Base-by-base conservation (phyloP, 2,113 vertebrate species). In the Thymallus thymallus region DNA sequence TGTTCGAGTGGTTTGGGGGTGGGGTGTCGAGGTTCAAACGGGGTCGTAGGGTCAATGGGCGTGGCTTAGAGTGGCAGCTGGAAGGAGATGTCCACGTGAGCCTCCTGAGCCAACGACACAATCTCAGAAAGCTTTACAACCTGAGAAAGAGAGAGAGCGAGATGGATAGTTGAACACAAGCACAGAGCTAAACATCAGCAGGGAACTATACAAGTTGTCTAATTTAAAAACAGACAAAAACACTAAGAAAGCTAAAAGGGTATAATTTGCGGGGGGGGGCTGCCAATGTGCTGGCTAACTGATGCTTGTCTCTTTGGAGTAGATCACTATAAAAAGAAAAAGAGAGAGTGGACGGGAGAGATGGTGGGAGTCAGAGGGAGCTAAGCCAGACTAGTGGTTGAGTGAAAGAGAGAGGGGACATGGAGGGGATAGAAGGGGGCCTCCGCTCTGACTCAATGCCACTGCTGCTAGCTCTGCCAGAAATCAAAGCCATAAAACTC, bases 121-220 rank as follows among this genome's bases (percentile, higher is more conserved):
- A 99, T 98, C 92, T 98, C 96, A 82, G 97, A 99, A 73, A 98
- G 96, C 82, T 97, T 98, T 68, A 99, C 96, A 85, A 99, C 96
- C 97, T 98, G 6, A 69, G 16, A 63, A 16, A 41, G 13, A 41
- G n/a, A 55, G 58, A 18, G 13, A 45, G 24, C 22, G n/a, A 18
- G 9, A 48, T n/a, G 13, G n/a, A 35, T 0, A 56, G 13, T 12
- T 41, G 13, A 46, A 6, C 35, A 73, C 9, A 41, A 45, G 7
- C 16, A 60, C 24, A 23, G 22, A 55, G 4, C 16, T 58, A 6
- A 13, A 29, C 24, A 13, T 6, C 3, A 18, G 61, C 5, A 18
- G 24, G 30, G 64, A 32, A 24, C 26, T 10, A 29, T 5, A 20
- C 5, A 3, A n/a, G 67, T 26, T 13, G 16, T 45, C n/a, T 41